A percentile compares a stretch with the other conserved stretches of the same genome.
These are phyloP conservation scores for Rachycentron canadum DNA, from an alignment of 2,797 vertebrate species.

Conservation along the genomic window DNA sequence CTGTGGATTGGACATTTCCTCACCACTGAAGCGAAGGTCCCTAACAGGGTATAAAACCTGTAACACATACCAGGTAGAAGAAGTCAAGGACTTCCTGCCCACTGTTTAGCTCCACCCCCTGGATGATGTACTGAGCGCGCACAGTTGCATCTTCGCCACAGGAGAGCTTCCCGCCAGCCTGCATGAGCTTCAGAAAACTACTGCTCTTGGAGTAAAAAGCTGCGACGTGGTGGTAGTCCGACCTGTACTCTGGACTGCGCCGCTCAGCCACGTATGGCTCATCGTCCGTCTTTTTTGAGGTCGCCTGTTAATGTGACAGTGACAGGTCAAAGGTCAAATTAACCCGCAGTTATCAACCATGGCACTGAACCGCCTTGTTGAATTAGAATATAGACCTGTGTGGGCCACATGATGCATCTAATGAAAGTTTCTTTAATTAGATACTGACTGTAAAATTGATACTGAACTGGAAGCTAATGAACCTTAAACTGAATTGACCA, in stretches of 20 bases:
- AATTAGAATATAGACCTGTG: background rate
- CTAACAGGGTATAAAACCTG: background rate
- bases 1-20: background rate
- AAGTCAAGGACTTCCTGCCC: constrained; percentile 76
- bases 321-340: constrained; percentile 18
- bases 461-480: background rate
- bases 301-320: constrained; percentile 71
- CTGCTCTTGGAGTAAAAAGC: constrained; percentile 88
- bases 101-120: constrained; percentile 74
- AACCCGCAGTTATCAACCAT: background rate
- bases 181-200: constrained; percentile 87
- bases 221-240: constrained; percentile 23
- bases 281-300: constrained; percentile 19
- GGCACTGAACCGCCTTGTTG: background rate
- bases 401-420: background rate
- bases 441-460: background rate
- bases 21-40: background rate
- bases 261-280: rapidly evolving
- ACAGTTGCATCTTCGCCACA: constrained; percentile 77
- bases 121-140: constrained; percentile 82
- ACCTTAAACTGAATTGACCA: background rate
- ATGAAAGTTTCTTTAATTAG: constrained; percentile 18
- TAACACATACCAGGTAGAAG: constrained; percentile 85
- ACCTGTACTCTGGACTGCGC: constrained; percentile 50
- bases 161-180: constrained; percentile 63